Conservation (phyloP, 2,888 invertebrate species). For the Pasiphila rectangulata region DNA sequence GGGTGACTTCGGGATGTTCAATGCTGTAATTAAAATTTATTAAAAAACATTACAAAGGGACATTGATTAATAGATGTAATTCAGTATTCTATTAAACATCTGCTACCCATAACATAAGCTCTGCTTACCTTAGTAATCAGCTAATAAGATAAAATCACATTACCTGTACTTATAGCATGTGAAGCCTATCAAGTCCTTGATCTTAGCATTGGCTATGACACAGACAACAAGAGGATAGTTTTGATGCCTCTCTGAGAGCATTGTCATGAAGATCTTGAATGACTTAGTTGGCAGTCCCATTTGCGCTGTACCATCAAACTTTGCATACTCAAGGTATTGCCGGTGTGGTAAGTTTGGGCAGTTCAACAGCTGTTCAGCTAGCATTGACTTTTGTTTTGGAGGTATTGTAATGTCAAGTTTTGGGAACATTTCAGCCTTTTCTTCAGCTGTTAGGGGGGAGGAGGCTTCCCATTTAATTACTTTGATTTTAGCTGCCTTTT, state of each 20-base stretch:
- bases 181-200: conserved; percentile 94
- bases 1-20: conserved; percentile 82
- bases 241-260: conserved; percentile 89
- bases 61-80: too few species aligned
- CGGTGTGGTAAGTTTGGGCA: conserved; percentile 89
- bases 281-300: conserved; percentile 89
- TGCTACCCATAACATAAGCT: too few species aligned
- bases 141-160: conserved; percentile 15
- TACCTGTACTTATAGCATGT: conserved; percentile 92
- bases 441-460: conserved; percentile 75
- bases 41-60: too few species aligned
- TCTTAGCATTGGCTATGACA: conserved; percentile 91
- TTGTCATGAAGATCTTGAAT: conserved; percentile 94
- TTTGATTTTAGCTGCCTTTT: conserved; percentile 88
- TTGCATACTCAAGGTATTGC: conserved; percentile 93
- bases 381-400: conserved; percentile 79
- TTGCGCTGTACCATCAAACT: conserved; percentile 94
- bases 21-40: conserved; percentile 72
- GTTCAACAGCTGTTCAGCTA: conserved; percentile 88
- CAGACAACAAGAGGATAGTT: conserved; percentile 91
- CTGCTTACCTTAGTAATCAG: too few species aligned
- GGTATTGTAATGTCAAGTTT: conserved; percentile 60
- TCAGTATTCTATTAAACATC: too few species aligned
- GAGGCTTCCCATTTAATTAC: conserved; percentile 86
- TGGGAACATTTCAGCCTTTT: conserved; percentile 81